Conservation (phyloP, 2,113 vertebrate genomes). For the Eclectus roratus region DNA sequence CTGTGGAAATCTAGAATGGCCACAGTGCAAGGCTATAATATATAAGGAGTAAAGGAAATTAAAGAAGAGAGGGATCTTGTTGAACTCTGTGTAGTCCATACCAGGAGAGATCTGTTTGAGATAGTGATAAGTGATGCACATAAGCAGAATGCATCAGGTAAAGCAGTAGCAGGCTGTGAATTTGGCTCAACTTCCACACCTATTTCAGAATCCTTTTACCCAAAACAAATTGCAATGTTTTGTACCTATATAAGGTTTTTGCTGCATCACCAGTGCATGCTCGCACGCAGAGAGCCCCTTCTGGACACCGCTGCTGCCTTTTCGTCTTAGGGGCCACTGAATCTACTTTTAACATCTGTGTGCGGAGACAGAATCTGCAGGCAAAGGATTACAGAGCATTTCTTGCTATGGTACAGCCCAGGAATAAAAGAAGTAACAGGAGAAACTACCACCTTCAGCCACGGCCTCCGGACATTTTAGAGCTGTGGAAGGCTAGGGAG, state of each 20-base stretch:
- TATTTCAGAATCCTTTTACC: neutral
- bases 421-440: neutral
- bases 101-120: neutral
- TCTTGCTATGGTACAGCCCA: neutral
- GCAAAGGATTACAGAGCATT: neutral
- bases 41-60: neutral
- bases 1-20: slow-evolving; percentile 75
- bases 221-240: neutral
- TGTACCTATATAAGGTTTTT: neutral
- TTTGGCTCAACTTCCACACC: neutral
- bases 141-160: neutral
- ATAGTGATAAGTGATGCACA: neutral
- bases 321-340: neutral
- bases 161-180: neutral
- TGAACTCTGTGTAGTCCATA: slow-evolving; percentile 29
- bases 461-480: neutral
- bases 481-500: neutral
- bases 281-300: neutral
- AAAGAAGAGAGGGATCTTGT: neutral
- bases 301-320: neutral
- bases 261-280: rapidly evolving
- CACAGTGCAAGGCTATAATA: slow-evolving; percentile 55
- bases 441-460: neutral
- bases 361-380: neutral
- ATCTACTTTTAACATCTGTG: neutral